Evolutionary conservation across 2,888 invertebrate species (phyloP).

Genomic region (Panzeria rudis): DNA sequence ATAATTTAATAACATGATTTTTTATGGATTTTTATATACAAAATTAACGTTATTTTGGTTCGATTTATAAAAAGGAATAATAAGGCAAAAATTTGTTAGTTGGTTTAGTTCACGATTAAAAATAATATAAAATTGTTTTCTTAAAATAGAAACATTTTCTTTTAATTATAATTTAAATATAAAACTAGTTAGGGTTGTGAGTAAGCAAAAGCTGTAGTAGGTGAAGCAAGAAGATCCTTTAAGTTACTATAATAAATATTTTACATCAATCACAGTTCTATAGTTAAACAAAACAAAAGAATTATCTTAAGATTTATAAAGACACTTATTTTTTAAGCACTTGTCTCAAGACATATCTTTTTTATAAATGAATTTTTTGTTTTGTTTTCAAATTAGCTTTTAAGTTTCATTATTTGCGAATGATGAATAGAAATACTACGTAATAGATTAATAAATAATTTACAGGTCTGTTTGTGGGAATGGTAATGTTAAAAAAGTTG

Average conservation of each 20-base stretch:
- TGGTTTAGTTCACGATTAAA: slow-evolving; percentile 11
- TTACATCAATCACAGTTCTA: slow-evolving; percentile 47
- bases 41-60: slow-evolving; percentile 1
- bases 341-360: slow-evolving; percentile 62
- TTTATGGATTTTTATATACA: background rate
- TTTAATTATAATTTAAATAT: background rate
- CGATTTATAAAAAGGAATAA: slow-evolving; percentile 3
- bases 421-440: background rate
- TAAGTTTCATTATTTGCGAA: slow-evolving; percentile 47
- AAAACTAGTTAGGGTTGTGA: slow-evolving; percentile 68
- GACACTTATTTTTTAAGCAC: slow-evolving; percentile 72
- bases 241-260: slow-evolving; percentile 62
- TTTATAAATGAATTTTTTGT: slow-evolving; percentile 31
- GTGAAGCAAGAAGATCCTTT: slow-evolving; percentile 55
- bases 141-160: slow-evolving; percentile 10
- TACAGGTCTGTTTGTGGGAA: slow-evolving; percentile 31
- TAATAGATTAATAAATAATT: slow-evolving; percentile 44
- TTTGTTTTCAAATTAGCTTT: slow-evolving; percentile 44
- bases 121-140: slow-evolving; percentile 42
- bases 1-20: slow-evolving; percentile 18
- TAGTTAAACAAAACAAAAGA: slow-evolving; percentile 44
- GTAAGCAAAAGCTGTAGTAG: slow-evolving; percentile 35
- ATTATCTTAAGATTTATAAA: slow-evolving; percentile 42
- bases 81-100: slow-evolving; percentile 41
- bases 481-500: background rate